Evolutionary conservation across 2,797 vertebrate species (phyloP), one percentile per base, ranked within the genome.

Genomic region (Siniperca obscura): DNA sequence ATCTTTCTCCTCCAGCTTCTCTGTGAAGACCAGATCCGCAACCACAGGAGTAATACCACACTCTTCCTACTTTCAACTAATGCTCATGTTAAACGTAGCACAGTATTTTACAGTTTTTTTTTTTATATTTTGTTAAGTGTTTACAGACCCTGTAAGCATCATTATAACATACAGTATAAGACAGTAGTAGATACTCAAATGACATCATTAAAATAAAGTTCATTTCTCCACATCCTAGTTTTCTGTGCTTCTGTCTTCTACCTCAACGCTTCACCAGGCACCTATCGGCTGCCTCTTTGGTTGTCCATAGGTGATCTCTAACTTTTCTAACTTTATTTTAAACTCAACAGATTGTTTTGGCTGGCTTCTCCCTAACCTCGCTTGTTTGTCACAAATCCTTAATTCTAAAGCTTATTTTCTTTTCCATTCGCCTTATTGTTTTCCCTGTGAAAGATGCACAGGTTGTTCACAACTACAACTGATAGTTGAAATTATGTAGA

Each of bases 221-320:
- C 38, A 87, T 86, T 70, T 85, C 44, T 86, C 59, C 69, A 81
- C 78, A 53, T 55, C 36, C 21, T 59, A 64, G 19, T 71, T 82
- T 55, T 87, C 69, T 90, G 82, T 91, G 85, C 84, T 89, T 74
- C 64, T 86, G 81, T 91, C 81, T 90, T 82, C 74, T 85, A 64
- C 76, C 74, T 87, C 76, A 82, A 48, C 22, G 55, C 90, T 92
- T 93, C 85, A 86, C 75, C 83, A 86, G 92, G 87, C 94, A 94
- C 93, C 93, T 94, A 93, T 87, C 90, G 92, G 89, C 86, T 50
- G 44, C 86, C 82, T 40, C 70, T 85, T 36, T 76, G 85, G 80
- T 84, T 85, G 87, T 89, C 89, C 88, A 95, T 94, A 94, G 94
- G 93, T 95, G 94, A 89, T 92, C 90, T 82, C 90, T 86, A 88